Base-by-base conservation (phyloP, 2,113 vertebrate genomes). In the Salvator merianae region DNA sequence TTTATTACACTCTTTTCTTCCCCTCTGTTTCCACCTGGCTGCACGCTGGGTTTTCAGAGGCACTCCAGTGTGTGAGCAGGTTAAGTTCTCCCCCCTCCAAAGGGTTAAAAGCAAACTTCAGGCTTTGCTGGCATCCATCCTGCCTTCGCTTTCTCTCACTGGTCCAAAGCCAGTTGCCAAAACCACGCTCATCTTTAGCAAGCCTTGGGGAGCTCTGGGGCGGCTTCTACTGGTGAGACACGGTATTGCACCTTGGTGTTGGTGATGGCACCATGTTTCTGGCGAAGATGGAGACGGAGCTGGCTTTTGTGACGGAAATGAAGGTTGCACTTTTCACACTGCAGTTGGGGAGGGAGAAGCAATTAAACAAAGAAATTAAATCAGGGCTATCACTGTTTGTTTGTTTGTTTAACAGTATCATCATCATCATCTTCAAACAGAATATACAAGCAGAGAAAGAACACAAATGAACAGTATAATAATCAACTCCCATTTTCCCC, bases 241-340 rank as follows among this genome's bases (percentile, higher is more conserved):
- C 98, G 97, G 92, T 99, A 99, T 80, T 99, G 99, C 92, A 99
- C 97, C 97, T 99, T 99, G 92, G 99, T 99, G 96, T 99, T 99
- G 86, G 99, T 99, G 96, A 99, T 99, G 94, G 99, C 98, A 6
- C 99, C 99, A 2, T 99, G 99, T 94, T 99, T 99, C 96, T 99
- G 99, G 88, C 98, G 97, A 18, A 99, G 95, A 87, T 99, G 99
- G 84, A 99, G 95, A 87, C 98, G 96, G 26, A 99, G 96, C 91
- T 99, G 99, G 93, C 98, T 99, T 95, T 99, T 99, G 96, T 99
- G 99, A 91, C 99, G 98, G 93, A 99, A 99, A 95, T 99, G 98
- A 95, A 99, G 94, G 95, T 99, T 99, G 96, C 98, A 99, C 96
- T 99, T 99, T 96, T 99, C 99, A 93, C 99, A 99, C 99, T 99